These are phyloP conservation scores for Palythoa caribaeorum DNA, from an alignment of 92 coral and sea anemone species.

Conservation along the genomic window DNA sequence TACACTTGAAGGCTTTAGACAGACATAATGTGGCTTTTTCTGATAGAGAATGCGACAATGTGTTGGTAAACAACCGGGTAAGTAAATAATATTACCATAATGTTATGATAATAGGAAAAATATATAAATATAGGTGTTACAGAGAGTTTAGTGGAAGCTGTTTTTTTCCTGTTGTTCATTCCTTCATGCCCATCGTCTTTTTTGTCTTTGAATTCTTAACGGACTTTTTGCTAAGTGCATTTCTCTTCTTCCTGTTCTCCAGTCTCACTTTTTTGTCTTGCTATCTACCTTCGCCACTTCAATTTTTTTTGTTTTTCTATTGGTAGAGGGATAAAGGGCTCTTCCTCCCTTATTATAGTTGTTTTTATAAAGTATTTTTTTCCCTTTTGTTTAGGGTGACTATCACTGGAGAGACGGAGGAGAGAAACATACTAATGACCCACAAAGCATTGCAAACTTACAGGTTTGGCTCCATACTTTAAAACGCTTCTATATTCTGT, in stretches of 20 bases:
- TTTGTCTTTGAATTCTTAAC: background rate
- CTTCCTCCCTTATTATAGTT: too few relatives aligned
- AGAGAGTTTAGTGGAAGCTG: background rate
- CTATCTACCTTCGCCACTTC: too few relatives aligned
- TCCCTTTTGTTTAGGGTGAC: constrained; percentile 70
- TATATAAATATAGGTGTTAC: too few relatives aligned
- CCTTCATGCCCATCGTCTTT: background rate
- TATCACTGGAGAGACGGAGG: constrained; percentile 99
- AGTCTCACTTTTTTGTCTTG: too few relatives aligned
- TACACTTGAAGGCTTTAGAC: constrained; percentile 74
- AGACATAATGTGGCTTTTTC: constrained; percentile 90
- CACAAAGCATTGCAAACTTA: constrained; percentile 85
- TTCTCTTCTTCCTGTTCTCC: too few relatives aligned
- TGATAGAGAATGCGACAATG: constrained; percentile 94
- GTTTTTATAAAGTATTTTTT: background rate
- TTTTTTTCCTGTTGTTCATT: background rate
- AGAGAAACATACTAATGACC: constrained; percentile 95
- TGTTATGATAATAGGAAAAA: too few relatives aligned
- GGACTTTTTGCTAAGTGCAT: too few relatives aligned
- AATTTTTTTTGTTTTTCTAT: too few relatives aligned
- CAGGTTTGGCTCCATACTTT: constrained; percentile 66
- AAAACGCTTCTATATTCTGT: background rate
- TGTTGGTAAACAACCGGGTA: constrained; percentile 88
- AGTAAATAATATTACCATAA: background rate
- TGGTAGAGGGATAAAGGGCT: too few relatives aligned